A percentile compares a stretch with the other conserved stretches of the same genome.
These are phyloP conservation scores for Hipparchia sbordonii DNA, from an alignment of 2,888 invertebrate species.

Conservation along the genomic window DNA sequence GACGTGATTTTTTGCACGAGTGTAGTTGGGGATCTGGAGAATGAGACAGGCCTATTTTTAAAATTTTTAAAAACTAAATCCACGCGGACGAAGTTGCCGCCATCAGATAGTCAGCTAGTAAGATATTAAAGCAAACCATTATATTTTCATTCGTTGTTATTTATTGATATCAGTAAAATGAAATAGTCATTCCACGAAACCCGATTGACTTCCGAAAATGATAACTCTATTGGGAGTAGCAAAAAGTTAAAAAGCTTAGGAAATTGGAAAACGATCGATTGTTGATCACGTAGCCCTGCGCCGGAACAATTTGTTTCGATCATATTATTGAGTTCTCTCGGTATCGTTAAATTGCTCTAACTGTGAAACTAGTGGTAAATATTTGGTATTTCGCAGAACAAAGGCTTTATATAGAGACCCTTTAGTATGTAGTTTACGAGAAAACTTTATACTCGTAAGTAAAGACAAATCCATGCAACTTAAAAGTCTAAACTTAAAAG, in stretches of 20 bases:
- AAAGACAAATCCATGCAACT: too few relatives aligned
- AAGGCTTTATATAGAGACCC: slow-evolving; percentile 15
- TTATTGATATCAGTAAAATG: neutral
- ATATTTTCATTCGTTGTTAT: neutral
- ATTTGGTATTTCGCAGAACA: slow-evolving; percentile 33
- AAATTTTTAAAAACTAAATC: too few relatives aligned
- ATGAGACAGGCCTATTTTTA: too few relatives aligned
- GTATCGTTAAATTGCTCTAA: slow-evolving; percentile 68
- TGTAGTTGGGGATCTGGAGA: too few relatives aligned
- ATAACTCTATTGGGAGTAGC: slow-evolving; percentile 3
- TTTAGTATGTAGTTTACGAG: too few relatives aligned
- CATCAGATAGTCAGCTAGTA: too few relatives aligned
- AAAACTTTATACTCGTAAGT: too few relatives aligned
- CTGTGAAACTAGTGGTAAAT: slow-evolving; percentile 52
- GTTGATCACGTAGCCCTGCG: slow-evolving; percentile 33
- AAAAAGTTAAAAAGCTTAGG: slow-evolving; percentile 19
- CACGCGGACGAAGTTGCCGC: too few relatives aligned
- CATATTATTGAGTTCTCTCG: slow-evolving; percentile 67
- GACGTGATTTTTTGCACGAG: too few relatives aligned
- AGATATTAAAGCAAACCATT: too few relatives aligned
- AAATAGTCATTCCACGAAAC: neutral
- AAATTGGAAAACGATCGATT: slow-evolving; percentile 16
- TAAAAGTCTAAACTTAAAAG: too few relatives aligned
- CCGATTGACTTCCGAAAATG: slow-evolving; percentile 12
- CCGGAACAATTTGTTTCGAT: slow-evolving; percentile 62